Evolutionary conservation across 1,140 invertebrate species (phyloP).

Genomic region (Danaus plexippus): DNA sequence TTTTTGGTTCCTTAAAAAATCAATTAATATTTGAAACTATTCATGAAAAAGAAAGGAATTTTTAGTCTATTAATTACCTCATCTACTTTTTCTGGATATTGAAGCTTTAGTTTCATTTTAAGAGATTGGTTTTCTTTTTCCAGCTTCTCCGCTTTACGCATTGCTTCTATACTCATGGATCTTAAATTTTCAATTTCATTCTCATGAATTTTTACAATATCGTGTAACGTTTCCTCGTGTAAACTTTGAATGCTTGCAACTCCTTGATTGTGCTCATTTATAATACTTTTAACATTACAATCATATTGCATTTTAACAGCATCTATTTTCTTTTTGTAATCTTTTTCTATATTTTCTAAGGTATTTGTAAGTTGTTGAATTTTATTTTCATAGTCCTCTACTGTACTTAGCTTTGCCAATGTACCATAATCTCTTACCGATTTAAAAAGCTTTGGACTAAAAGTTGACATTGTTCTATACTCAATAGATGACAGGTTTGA

Average conservation of each 20-base stretch:
- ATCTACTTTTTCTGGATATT: slow-evolving; percentile 20
- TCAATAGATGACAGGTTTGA: slow-evolving; percentile 26
- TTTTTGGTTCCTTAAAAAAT: slow-evolving; percentile 37
- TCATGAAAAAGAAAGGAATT: neutral
- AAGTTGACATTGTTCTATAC: slow-evolving; percentile 21
- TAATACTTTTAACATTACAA: slow-evolving; percentile 52
- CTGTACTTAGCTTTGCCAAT: slow-evolving; percentile 38
- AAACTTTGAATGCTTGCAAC: slow-evolving; percentile 56
- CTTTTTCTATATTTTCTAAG: slow-evolving; percentile 50
- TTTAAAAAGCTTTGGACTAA: slow-evolving; percentile 21
- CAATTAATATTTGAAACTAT: neutral
- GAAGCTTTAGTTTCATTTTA: slow-evolving; percentile 29
- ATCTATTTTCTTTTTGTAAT: slow-evolving; percentile 55
- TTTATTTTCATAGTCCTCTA: slow-evolving; percentile 44
- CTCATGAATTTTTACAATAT: slow-evolving; percentile 55
- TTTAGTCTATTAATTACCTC: slow-evolving; percentile 13
- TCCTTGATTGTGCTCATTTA: slow-evolving; percentile 60
- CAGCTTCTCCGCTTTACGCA: slow-evolving; percentile 51
- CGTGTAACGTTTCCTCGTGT: slow-evolving; percentile 54
- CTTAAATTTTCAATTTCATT: slow-evolving; percentile 62
- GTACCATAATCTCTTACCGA: slow-evolving; percentile 30
- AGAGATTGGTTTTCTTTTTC: slow-evolving; percentile 46
- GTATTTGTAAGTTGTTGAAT: slow-evolving; percentile 39
- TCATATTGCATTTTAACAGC: slow-evolving; percentile 59
- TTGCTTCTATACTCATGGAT: slow-evolving; percentile 58